phyloP scores from a whole-genome alignment of 1,140 invertebrate species.

The Drosophila pallidifrons region DNA sequence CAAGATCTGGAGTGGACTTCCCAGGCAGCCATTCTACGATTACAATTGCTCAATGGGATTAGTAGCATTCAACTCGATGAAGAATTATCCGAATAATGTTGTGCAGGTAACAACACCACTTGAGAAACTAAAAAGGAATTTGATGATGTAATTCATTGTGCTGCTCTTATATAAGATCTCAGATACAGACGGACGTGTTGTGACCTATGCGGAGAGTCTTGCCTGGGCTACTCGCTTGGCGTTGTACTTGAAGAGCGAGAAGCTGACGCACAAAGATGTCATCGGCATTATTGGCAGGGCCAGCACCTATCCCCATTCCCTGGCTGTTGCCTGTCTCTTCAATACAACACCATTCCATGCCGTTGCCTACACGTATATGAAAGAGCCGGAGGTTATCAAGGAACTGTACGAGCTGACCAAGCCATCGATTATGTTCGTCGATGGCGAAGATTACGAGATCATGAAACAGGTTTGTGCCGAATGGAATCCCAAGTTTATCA shows the following conservation, averaged over 20 bases:
- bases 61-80: slow-evolving; percentile 40
- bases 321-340: slow-evolving; percentile 63
- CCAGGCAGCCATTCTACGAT: slow-evolving; percentile 28
- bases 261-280: slow-evolving; percentile 59
- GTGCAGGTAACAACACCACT: slow-evolving; percentile 48
- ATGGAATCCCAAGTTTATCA: slow-evolving; percentile 60
- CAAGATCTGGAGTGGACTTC: slow-evolving; percentile 61
- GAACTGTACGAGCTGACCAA: slow-evolving; percentile 58
- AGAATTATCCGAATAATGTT: slow-evolving; percentile 56
- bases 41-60: slow-evolving; percentile 44
- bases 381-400: slow-evolving; percentile 55
- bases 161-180: slow-evolving; percentile 40
- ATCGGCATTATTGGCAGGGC: slow-evolving; percentile 65
- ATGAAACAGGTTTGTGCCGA: slow-evolving; percentile 57
- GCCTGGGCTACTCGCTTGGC: slow-evolving; percentile 56
- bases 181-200: slow-evolving; percentile 54
- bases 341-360: slow-evolving; percentile 66
- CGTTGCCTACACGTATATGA: slow-evolving; percentile 59
- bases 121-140: slow-evolving; percentile 28
- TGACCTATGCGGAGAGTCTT: slow-evolving; percentile 60
- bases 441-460: slow-evolving; percentile 56
- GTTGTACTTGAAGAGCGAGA: slow-evolving; percentile 57
- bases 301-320: slow-evolving; percentile 56
- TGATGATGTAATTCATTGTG: background rate
- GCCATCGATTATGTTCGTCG: slow-evolving; percentile 77